A percentile compares a stretch with the other conserved stretches of the same genome.
Conservation (phyloP, 2,797 vertebrate genomes). For the Dryobates pubescens region DNA sequence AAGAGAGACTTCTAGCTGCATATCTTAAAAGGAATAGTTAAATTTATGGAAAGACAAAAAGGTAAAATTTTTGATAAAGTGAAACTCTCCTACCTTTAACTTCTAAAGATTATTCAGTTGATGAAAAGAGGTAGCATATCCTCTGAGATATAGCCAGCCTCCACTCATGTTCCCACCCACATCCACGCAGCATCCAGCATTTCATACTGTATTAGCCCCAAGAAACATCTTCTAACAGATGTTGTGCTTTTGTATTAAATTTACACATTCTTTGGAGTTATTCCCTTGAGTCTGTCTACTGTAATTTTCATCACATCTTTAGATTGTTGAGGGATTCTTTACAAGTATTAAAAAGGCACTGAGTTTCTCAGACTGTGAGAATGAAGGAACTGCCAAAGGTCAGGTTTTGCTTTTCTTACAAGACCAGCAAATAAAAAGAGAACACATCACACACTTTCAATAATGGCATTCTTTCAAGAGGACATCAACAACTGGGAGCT, state of each 20-base stretch:
- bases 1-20: background rate
- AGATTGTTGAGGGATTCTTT: background rate
- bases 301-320: constrained; percentile 35
- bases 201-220: constrained; percentile 31
- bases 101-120: background rate
- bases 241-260: constrained; percentile 61
- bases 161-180: background rate
- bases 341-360: constrained; percentile 10
- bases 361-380: background rate
- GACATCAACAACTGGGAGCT: background rate
- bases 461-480: background rate
- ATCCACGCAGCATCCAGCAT: background rate
- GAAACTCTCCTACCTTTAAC: background rate
- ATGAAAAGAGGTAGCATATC: background rate
- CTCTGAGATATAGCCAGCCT: background rate
- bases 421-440: background rate
- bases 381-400: constrained; percentile 29
- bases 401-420: constrained; percentile 11
- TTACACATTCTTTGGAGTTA: constrained; percentile 48
- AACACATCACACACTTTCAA: background rate
- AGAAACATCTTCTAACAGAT: constrained; percentile 64
- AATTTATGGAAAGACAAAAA: background rate
- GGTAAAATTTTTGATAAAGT: background rate
- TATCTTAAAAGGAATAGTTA: background rate
- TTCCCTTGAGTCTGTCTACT: constrained; percentile 7